phyloP scores from a whole-genome alignment of 2,888 invertebrate genomes.

The Xanthostigma xanthostigma region DNA sequence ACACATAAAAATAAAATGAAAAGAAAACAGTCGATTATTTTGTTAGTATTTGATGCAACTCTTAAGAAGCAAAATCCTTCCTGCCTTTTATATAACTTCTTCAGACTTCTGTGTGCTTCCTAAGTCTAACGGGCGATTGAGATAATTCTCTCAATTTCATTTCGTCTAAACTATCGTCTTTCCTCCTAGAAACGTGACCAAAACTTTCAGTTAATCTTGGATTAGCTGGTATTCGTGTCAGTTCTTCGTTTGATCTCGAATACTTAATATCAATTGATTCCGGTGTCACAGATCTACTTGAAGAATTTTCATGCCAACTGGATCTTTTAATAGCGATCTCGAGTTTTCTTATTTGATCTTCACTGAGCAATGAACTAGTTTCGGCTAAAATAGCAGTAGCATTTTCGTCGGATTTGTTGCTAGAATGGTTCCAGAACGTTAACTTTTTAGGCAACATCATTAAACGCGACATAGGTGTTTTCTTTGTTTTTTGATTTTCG shows the following conservation, averaged over 20 bases:
- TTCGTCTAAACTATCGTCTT: too few species aligned
- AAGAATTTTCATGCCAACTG: constrained; percentile 19
- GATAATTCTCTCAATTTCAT: too few species aligned
- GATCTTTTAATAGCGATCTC: constrained; percentile 11
- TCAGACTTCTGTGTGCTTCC: too few species aligned
- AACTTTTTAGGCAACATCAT: constrained; percentile 39
- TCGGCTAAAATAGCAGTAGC: background rate
- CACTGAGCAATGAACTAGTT: background rate
- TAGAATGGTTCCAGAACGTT: constrained; percentile 32
- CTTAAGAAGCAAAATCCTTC: too few species aligned
- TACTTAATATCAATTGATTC: too few species aligned
- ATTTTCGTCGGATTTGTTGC: background rate
- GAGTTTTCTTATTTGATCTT: background rate
- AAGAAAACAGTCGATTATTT: too few species aligned
- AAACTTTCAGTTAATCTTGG: background rate
- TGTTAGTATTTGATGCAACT: too few species aligned
- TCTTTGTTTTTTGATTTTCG: constrained; percentile 15
- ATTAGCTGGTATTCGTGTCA: background rate
- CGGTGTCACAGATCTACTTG: too few species aligned
- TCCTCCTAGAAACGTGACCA: too few species aligned
- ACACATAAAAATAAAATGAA: too few species aligned
- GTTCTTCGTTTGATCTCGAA: background rate
- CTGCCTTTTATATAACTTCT: too few species aligned
- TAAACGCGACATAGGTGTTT: constrained; percentile 21
- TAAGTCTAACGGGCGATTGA: too few species aligned